Base-by-base conservation (phyloP, 30 jellyfish, hydroid and myxozoan species). In the Pelagia noctiluca region DNA sequence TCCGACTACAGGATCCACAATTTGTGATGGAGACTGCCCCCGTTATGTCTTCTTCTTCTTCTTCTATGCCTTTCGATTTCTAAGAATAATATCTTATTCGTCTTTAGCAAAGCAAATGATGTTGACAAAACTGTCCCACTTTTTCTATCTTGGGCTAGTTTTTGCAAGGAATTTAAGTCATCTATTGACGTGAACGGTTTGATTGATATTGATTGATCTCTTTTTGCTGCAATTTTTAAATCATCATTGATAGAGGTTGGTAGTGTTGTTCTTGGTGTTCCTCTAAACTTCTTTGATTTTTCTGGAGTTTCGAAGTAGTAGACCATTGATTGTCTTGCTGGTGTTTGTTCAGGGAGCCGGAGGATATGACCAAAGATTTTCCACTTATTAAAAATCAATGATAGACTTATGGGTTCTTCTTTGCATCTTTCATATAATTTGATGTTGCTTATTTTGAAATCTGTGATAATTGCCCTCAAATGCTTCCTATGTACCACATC, bases 201-300 rank as follows among this genome's bases (percentile, higher is more conserved):
- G 57, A 42, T 42, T 5, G 12, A 42, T 8, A 42, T 5, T 42
- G 57, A 5, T 42, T 8, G 57, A 42, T 42, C 57, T 42, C 16
- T 42, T 42, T 42, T 42, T 42, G 16, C 8, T 60, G 72, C 35
- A 8, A 22, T 22, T 60, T 60, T 60, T 4, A 60, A 5, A n/a
- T 60, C 72, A 60, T 60, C 23, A 4, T 60, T 8, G 10, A 60
- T 10, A 12, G 72, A 5, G 10, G 72, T 60, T 5, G 21, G 23
- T n/a, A 60, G 34, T n/a, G 72, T 60, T 60, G 72, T 60, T 60
- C 72, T 60, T 60, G 10, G 30, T 60, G 23, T 60, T 60, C 72
- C 72, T 4, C 72, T 60, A 24, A 60, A 60, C 21, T 60, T 60
- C 35, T 60, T 60, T 42, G 57, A 8, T 22, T 8, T 60, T 24